These are phyloP conservation scores for Fukomys damarensis DNA, from an alignment of 2,113 vertebrate genomes.

Conservation along the genomic window DNA sequence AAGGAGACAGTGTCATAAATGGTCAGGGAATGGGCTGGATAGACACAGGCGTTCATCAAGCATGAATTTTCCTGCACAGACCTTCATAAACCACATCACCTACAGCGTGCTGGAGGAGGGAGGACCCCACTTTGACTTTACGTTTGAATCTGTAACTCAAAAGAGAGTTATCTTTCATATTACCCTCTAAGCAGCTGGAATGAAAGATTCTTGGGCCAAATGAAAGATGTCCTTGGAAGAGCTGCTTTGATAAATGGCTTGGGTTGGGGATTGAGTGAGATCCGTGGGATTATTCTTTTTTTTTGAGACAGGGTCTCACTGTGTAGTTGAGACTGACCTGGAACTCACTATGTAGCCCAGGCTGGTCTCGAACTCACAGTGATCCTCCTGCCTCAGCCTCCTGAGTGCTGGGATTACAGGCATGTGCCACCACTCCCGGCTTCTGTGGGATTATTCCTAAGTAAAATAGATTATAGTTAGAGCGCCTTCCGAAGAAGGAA, in stretches of 20 bases:
- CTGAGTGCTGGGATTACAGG: too few species aligned
- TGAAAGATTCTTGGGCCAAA: constrained; percentile 60
- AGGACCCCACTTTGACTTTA: background rate
- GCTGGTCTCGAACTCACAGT: too few species aligned
- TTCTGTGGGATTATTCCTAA: constrained; percentile 59
- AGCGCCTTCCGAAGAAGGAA: constrained; percentile 23
- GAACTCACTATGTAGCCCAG: too few species aligned
- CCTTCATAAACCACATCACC: background rate
- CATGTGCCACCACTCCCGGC: too few species aligned
- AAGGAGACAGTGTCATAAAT: background rate
- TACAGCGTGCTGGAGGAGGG: background rate
- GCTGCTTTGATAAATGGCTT: constrained; percentile 54
- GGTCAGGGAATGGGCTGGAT: background rate
- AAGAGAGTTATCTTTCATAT: constrained; percentile 47
- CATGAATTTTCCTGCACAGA: background rate
- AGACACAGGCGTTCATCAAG: background rate
- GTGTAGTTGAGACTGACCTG: too few species aligned
- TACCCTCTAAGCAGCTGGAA: constrained; percentile 40
- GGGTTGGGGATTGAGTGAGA: constrained; percentile 48
- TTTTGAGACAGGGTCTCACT: too few species aligned
- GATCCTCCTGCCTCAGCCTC: too few species aligned
- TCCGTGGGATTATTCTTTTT: constrained; percentile 51
- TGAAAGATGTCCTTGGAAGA: constrained; percentile 51
- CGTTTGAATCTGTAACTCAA: background rate
- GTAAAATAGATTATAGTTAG: constrained; percentile 54